phyloP scores from a whole-genome alignment of 2,113 vertebrate genomes.

The Tupaia tana region DNA sequence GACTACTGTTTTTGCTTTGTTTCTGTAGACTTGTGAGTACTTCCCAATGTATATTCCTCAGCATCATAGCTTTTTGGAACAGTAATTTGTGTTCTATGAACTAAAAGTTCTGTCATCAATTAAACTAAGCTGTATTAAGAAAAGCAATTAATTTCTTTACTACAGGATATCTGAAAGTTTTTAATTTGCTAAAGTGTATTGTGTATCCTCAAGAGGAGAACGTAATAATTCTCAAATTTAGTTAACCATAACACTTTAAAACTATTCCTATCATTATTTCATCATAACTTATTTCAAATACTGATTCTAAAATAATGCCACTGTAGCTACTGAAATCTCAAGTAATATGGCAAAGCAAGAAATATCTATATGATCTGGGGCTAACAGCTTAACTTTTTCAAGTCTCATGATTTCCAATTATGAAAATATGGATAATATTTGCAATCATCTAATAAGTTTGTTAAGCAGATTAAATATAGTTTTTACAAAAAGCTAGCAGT shows the following conservation, averaged over 20 bases:
- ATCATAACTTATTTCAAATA: background rate
- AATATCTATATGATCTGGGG: background rate
- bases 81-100: background rate
- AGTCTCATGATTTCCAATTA: conserved; percentile 25
- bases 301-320: conserved; percentile 8
- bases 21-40: background rate
- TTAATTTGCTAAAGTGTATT: background rate
- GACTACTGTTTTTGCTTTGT: background rate
- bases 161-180: background rate
- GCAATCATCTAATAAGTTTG: background rate
- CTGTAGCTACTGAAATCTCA: background rate
- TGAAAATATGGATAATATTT: conserved; percentile 4
- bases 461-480: background rate
- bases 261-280: background rate
- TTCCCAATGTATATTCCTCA: background rate
- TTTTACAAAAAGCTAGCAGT: background rate
- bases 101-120: background rate
- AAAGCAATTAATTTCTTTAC: background rate
- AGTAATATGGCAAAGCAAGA: background rate
- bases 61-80: background rate
- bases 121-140: background rate
- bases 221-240: background rate
- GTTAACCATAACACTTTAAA: background rate
- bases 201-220: background rate
- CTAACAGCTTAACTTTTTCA: conserved; percentile 13